phyloP scores from a whole-genome alignment of 92 coral and sea anemone species.

The Epizoanthus fatuus region DNA sequence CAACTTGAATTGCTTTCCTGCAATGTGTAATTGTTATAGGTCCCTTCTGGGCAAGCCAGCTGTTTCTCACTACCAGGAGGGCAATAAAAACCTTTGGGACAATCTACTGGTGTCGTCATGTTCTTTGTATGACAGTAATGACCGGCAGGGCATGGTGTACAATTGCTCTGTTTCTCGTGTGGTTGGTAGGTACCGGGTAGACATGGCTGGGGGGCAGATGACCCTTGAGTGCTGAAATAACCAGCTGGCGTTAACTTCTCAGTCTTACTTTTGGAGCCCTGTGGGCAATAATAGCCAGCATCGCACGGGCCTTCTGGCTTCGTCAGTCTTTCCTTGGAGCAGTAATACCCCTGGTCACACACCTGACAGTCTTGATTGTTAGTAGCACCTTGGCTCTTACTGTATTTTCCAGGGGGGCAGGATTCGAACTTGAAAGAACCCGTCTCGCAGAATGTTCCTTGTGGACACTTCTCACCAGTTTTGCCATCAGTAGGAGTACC shows the following conservation, averaged over 20 bases:
- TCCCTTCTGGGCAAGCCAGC: constrained; percentile 94
- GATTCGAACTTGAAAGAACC: constrained; percentile 94
- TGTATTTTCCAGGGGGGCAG: constrained; percentile 94
- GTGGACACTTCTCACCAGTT: constrained; percentile 96
- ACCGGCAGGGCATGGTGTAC: constrained; percentile 89
- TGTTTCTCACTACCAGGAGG: constrained; percentile 94
- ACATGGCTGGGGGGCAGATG: constrained; percentile 95
- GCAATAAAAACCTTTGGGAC: constrained; percentile 90
- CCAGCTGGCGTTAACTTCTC: constrained; percentile 88
- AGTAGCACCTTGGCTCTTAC: constrained; percentile 96
- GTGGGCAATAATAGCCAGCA: constrained; percentile 92
- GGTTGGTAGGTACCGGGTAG: constrained; percentile 93
- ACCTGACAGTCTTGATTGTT: constrained; percentile 94
- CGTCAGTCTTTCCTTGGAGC: constrained; percentile 80
- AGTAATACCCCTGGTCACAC: constrained; percentile 96
- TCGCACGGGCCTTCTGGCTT: constrained; percentile 97
- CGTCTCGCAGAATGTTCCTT: constrained; percentile 91
- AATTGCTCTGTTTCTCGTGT: constrained; percentile 81
- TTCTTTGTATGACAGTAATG: constrained; percentile 90
- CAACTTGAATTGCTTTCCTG: constrained; percentile 92
- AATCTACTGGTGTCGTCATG: constrained; percentile 72
- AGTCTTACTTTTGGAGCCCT: constrained; percentile 86
- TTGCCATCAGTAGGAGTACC: constrained; percentile 93
- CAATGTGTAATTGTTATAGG: constrained; percentile 86
- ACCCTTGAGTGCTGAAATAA: constrained; percentile 86